Evolutionary conservation across 2,888 invertebrate species (phyloP).

Genomic region (Dynastes tityus): DNA sequence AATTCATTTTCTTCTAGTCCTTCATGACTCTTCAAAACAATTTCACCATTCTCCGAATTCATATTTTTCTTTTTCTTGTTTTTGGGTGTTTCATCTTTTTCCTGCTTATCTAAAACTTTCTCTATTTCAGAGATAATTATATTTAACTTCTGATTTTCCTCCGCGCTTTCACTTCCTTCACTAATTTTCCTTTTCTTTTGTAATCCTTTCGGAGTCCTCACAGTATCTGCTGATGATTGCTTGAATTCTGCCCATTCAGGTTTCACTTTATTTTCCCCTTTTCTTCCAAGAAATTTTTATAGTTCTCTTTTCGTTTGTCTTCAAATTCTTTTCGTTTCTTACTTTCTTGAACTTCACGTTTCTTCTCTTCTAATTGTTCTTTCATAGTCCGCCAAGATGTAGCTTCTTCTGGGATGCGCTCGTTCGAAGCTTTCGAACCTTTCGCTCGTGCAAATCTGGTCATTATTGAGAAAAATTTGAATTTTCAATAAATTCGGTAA

Average conservation of each 20-base stretch:
- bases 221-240: slow-evolving; percentile 8
- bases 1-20: neutral
- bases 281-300: slow-evolving; percentile 70
- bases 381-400: slow-evolving; percentile 85
- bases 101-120: slow-evolving; percentile 40
- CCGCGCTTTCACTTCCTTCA: slow-evolving; percentile 40
- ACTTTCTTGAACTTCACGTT: slow-evolving; percentile 70
- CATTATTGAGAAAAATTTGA: slow-evolving; percentile 70
- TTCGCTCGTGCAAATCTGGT: slow-evolving; percentile 83
- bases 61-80: slow-evolving; percentile 23
- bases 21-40: neutral
- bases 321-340: slow-evolving; percentile 57
- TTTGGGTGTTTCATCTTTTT: slow-evolving; percentile 36
- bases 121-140: slow-evolving; percentile 44
- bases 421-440: slow-evolving; percentile 84
- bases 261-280: slow-evolving; percentile 41
- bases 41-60: neutral
- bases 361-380: slow-evolving; percentile 74
- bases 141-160: slow-evolving; percentile 43
- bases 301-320: slow-evolving; percentile 66
- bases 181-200: slow-evolving; percentile 41
- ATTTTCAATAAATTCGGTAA: too few species aligned
- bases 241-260: slow-evolving; percentile 54
- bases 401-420: slow-evolving; percentile 78
- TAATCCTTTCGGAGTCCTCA: neutral